Base-by-base conservation (phyloP, 2,888 invertebrate species). In the Ophion ventricosus region DNA sequence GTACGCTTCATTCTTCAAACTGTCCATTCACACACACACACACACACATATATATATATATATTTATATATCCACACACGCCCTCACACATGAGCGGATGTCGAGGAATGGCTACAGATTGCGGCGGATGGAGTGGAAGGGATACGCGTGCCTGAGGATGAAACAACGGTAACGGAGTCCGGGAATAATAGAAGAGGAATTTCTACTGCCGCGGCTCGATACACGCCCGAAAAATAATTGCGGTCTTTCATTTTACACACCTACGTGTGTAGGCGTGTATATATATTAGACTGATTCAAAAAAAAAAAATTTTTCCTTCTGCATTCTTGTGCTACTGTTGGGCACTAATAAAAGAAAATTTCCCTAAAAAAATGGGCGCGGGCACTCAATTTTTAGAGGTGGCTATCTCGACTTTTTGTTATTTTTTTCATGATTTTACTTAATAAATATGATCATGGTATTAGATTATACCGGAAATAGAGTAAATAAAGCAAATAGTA, bases 161-260 rank as follows among this genome's bases (percentile, higher is more conserved):
- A 35, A 35, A 35, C 35, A 35, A 4, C 49, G 49, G 4, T 49
- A 49, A 49, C 49, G 3, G 17, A 17, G 14, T 49, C 17, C 49
- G 14, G 17, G 49, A 49, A 49, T 14, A 49, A 49, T 49, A 14
- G 17, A 49, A 17, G 17, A 49, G 14, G 49, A 49, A 49, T 49
- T 17, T 49, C 11, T 14, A 17, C 17, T 49, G 3, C 49, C 0
- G 17, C 49, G 17, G 49, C 49, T 49, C 17, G 17, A 17, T 49
- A 17, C 17, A 49, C 17, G 49, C 49, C 49, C 70, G 49, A 54
- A 63, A 70, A 64, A 73, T 40, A 49, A 49, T 49, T 23, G 25
- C 67, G 23, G 43, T 14, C 2, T 43, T 43, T 11, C 40, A 35
- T 66, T 66, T 66, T 14, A 20, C 8, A 40, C 35, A 20, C 26